A percentile compares a stretch with the other conserved stretches of the same genome.
phyloP scores from a whole-genome alignment of 2,888 invertebrate genomes.

The Zeuzera pyrina region DNA sequence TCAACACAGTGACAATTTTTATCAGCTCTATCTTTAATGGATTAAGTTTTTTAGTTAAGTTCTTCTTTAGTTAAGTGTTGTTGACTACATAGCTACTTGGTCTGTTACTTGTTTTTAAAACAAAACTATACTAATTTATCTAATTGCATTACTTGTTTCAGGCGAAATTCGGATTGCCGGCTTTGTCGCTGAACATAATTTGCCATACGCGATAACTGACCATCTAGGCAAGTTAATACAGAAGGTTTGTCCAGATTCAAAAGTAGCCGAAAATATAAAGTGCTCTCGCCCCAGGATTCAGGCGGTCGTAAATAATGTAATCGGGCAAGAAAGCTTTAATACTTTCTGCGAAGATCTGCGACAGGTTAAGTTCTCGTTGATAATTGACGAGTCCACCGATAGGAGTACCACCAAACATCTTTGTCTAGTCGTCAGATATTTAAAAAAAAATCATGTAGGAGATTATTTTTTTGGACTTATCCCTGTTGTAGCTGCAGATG shows the following conservation, averaged over 20 bases:
- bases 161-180: neutral
- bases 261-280: neutral
- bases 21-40: no score
- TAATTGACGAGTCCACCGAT: slow-evolving; percentile 6
- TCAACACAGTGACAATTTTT: no score
- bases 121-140: no score
- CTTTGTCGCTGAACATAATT: slow-evolving; percentile 1
- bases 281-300: neutral
- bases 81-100: no score
- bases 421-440: slow-evolving; percentile 5
- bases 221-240: neutral
- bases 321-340: slow-evolving; percentile 4
- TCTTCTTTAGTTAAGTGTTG: no score
- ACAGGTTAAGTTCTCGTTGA: slow-evolving; percentile 4
- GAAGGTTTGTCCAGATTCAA: neutral
- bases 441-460: slow-evolving; percentile 1
- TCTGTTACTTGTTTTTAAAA: no score
- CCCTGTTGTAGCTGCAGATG: slow-evolving; percentile 3
- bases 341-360: slow-evolving; percentile 2
- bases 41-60: no score
- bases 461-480: slow-evolving; percentile 5
- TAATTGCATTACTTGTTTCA: no score
- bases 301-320: slow-evolving; percentile 2
- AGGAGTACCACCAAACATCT: slow-evolving; percentile 4
- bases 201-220: slow-evolving; percentile 1